Evolutionary conservation across 2,888 invertebrate species (phyloP).

Genomic region (Ethmia dodecea): DNA sequence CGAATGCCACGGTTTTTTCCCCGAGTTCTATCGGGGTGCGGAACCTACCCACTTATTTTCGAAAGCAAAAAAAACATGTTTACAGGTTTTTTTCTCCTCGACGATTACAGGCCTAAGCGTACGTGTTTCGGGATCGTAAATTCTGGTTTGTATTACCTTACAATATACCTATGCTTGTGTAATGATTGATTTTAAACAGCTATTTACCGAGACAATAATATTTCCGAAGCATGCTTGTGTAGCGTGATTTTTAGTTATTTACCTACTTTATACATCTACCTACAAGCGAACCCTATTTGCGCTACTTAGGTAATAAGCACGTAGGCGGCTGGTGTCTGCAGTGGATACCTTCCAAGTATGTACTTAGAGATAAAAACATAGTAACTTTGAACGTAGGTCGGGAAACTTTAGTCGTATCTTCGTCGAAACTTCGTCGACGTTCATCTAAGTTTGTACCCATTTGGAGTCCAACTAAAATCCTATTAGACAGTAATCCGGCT

Average conservation of each 20-base stretch:
- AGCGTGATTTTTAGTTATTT: neutral
- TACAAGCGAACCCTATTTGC: neutral
- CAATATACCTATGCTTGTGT: constrained; percentile 34
- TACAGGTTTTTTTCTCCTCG: constrained; percentile 54
- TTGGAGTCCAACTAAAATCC: constrained; percentile 36
- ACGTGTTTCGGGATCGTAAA: constrained; percentile 51
- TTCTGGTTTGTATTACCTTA: constrained; percentile 50
- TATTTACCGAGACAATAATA: constrained; percentile 9
- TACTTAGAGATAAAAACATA: neutral
- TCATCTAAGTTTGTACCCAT: constrained; percentile 49
- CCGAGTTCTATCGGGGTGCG: constrained; percentile 47
- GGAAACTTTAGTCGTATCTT: constrained; percentile 43
- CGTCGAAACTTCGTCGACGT: constrained; percentile 36
- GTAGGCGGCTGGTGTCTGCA: too few relatives aligned
- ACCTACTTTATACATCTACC: neutral
- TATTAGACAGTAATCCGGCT: constrained; percentile 39
- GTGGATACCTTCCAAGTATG: too few relatives aligned
- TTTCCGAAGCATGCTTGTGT: neutral
- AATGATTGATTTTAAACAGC: constrained; percentile 43
- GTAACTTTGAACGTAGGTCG: constrained; percentile 17
- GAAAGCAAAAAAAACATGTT: constrained; percentile 63
- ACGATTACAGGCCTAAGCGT: constrained; percentile 31
- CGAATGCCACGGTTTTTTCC: constrained; percentile 63
- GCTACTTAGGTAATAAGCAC: too few relatives aligned
- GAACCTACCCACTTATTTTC: constrained; percentile 39